Percentiles rank a stretch among this genome's conserved stretches.
These are phyloP conservation scores for Rachycentron canadum DNA, from an alignment of 2,797 vertebrate species.

Conservation along the genomic window DNA sequence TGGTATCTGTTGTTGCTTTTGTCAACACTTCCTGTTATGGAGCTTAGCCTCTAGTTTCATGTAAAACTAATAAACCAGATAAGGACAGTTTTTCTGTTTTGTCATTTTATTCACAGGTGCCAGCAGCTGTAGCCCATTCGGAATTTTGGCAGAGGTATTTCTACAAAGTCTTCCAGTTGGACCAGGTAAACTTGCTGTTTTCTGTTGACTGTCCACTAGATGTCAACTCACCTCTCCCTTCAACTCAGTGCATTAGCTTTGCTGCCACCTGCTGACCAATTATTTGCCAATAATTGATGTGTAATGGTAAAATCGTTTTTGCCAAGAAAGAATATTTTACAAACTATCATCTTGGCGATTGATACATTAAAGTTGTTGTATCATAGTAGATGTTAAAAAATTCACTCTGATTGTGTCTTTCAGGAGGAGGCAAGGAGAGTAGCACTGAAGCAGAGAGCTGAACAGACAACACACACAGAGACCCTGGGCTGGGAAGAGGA, in stretches of 20 bases:
- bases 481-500: slow-evolving; percentile 96
- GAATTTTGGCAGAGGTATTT: slow-evolving; percentile 99
- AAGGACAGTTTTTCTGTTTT: background rate
- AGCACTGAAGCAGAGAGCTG: slow-evolving; percentile 94
- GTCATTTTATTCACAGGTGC: slow-evolving; percentile 83
- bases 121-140: slow-evolving; percentile 93
- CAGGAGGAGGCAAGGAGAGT: slow-evolving; percentile 95
- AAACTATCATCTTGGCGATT: too few species aligned
- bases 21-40: background rate
- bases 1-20: slow-evolving; percentile 84
- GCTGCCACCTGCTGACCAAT: slow-evolving; percentile 66
- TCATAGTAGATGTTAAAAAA: background rate
- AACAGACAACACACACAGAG: slow-evolving; percentile 90
- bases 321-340: background rate
- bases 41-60: background rate
- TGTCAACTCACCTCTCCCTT: background rate
- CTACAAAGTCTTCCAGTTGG: slow-evolving; percentile 95
- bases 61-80: slow-evolving; percentile 7
- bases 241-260: background rate
- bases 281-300: too few species aligned
- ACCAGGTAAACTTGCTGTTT: slow-evolving; percentile 87
- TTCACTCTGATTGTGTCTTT: background rate
- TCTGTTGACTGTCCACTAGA: background rate
- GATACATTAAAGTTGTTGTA: background rate
- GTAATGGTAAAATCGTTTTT: background rate